Base-by-base conservation (phyloP, 2,797 vertebrate species). In the Hyperoplus immaculatus region DNA sequence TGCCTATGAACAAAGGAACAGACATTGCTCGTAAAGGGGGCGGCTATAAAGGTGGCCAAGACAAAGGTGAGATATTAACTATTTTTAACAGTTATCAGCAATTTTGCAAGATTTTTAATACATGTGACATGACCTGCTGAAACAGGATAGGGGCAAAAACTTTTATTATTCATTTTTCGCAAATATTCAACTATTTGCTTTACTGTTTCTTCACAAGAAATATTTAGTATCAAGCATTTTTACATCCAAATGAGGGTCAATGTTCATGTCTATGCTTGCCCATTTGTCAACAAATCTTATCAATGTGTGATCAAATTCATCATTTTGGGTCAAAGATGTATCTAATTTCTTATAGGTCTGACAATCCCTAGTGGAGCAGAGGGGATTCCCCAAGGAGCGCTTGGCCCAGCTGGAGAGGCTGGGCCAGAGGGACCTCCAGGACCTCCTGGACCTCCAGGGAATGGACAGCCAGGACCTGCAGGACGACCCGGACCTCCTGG, bases 1-100 rank as follows among this genome's bases (percentile, higher is more conserved):
- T 96, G 71, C 97, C 97, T 41, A 93, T 97, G 88, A 94, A 96
- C 3, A 96, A 97, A 89, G 98, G 97, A 80, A 97, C 99, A 82
- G 96, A 95, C 58, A 95, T 86, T 82, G 89, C 94, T 78, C 97
- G 96, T 76, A 98, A 98, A 80, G 96, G 93, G 0, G 86, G 78
- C 0, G 51, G 61, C 51, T 92, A 89, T 68, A 89, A 89, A 1
- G 90, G 88, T 47, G 88, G 92, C 42, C 90, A 96, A 78, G 93
- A 92, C 75, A 99, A 99, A 97, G 98, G 98, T 99, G 90, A 93
- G 88, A 70, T 67, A 58, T 8, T 41, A 14, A 43, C 65, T 3
- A n/a, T 47, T 61, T 63, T 42, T 0, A 58, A 65, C 14, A 55
- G 1, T 41, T 11, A 72, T 7, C 18, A 69, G 42, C 6, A 64